These are phyloP conservation scores for Tipula helvola DNA, from an alignment of 2,888 invertebrate species.

Conservation along the genomic window DNA sequence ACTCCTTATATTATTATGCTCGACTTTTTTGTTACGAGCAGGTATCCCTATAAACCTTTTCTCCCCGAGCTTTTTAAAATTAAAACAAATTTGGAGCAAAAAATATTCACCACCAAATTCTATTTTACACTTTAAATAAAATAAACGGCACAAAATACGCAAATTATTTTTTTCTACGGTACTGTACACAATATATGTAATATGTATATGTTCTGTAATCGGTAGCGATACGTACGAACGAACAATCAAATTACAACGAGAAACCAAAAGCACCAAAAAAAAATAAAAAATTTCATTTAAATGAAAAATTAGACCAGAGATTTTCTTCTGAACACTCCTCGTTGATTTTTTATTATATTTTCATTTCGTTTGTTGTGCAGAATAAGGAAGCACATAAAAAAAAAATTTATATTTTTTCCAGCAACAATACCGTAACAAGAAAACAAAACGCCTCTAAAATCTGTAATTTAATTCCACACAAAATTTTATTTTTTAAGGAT, in stretches of 20 bases:
- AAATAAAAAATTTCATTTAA: background rate
- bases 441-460: background rate
- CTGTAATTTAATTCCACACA: background rate
- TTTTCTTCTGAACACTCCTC: background rate
- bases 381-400: background rate
- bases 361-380: background rate
- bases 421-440: background rate
- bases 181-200: background rate
- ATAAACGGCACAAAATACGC: background rate
- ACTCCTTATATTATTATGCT: too few species aligned
- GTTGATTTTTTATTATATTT: too few species aligned
- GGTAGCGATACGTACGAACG: background rate
- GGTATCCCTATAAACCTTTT: too few species aligned
- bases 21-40: background rate
- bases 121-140: background rate
- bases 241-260: background rate
- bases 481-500: background rate
- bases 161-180: background rate
- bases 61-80: background rate
- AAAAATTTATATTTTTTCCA: background rate
- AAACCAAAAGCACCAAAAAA: background rate
- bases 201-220: background rate
- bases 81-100: background rate
- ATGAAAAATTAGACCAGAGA: background rate
- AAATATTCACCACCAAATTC: background rate